phyloP scores from a whole-genome alignment of 2,888 invertebrate genomes.

The Acleris holmiana region DNA sequence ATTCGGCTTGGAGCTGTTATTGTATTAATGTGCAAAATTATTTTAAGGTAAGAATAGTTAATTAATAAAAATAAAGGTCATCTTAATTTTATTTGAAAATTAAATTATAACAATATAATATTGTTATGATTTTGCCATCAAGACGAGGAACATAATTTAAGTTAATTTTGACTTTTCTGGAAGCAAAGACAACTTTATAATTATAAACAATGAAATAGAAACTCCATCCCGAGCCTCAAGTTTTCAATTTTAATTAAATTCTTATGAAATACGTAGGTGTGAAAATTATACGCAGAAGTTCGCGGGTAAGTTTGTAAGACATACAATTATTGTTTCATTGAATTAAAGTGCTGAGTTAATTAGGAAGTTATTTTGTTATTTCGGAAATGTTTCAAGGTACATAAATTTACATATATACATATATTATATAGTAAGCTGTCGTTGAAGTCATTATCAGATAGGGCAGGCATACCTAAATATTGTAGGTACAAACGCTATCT shows the following conservation, averaged over 20 bases:
- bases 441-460: no score
- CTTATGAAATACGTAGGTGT: slow-evolving; percentile 16
- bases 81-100: no score
- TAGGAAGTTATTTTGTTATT: slow-evolving; percentile 10
- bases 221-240: slow-evolving; percentile 7
- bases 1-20: no score
- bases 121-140: neutral
- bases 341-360: slow-evolving; percentile 7
- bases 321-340: slow-evolving; percentile 13
- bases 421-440: no score
- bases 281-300: slow-evolving; percentile 14
- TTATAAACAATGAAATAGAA: slow-evolving; percentile 24
- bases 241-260: slow-evolving; percentile 30
- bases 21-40: no score
- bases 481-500: no score
- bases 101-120: neutral
- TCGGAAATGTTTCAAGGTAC: neutral
- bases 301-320: slow-evolving; percentile 4
- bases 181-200: neutral
- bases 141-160: neutral
- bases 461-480: no score
- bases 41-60: no score
- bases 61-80: no score
- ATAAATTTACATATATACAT: no score
- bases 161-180: neutral